Conservation (phyloP, 2,888 invertebrate genomes). For the Poecilobothrus nobilitatus region DNA sequence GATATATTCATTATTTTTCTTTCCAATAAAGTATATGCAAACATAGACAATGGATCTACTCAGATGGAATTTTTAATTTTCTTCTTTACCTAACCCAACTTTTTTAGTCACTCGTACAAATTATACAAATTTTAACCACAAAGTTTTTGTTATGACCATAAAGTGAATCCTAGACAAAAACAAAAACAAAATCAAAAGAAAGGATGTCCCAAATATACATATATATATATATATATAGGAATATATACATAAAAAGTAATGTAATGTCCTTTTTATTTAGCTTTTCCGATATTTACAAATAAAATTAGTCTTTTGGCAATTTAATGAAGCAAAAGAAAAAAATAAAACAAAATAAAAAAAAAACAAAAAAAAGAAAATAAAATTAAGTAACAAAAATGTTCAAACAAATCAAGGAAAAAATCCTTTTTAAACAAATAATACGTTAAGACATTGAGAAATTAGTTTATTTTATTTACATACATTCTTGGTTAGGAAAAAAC, state of each 20-base stretch:
- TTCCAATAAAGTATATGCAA: neutral
- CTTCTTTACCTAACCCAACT: neutral
- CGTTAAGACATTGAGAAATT: constrained; percentile 7
- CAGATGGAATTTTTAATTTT: neutral
- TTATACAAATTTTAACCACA: neutral
- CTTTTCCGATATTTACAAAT: neutral
- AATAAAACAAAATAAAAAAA: neutral
- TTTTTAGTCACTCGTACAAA: neutral
- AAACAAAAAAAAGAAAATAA: neutral
- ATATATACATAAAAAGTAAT: too few species aligned
- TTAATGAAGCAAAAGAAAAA: neutral
- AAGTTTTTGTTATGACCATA: neutral
- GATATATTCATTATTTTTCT: neutral
- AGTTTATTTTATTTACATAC: neutral
- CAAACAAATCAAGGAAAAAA: constrained; percentile 7
- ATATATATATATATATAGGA: too few species aligned
- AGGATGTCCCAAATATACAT: too few species aligned
- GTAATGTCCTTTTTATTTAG: neutral
- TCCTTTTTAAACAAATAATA: constrained; percentile 8
- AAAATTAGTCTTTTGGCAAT: neutral
- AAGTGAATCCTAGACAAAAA: neutral
- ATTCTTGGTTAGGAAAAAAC: too few species aligned
- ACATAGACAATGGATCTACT: neutral
- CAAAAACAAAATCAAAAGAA: neutral
- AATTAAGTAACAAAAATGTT: neutral